A percentile compares a stretch with the other conserved stretches of the same genome.
Conservation (phyloP, 2,888 invertebrate genomes). For the Malthinus seriepunctatus region DNA sequence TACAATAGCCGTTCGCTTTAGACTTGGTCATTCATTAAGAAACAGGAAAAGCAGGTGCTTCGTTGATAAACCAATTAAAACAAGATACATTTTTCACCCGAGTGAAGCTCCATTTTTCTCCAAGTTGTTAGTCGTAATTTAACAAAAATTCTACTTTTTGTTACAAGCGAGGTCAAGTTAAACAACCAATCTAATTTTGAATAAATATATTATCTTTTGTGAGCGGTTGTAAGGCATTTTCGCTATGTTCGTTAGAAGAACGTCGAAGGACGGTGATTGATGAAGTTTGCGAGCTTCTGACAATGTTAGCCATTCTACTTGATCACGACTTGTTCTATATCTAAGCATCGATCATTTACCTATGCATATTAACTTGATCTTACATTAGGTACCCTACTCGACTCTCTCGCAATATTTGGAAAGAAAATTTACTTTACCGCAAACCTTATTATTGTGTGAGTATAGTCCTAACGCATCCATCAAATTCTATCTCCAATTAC, state of each 20-base stretch:
- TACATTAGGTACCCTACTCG: conserved; percentile 37
- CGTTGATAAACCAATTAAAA: conserved; percentile 44
- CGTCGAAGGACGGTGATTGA: conserved; percentile 32
- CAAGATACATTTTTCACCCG: conserved; percentile 43
- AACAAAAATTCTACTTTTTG: conserved; percentile 7
- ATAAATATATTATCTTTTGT: conserved; percentile 16
- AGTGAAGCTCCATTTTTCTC: conserved; percentile 44
- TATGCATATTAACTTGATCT: conserved; percentile 46
- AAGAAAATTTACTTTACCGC: conserved; percentile 44
- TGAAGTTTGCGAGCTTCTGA: conserved; percentile 34
- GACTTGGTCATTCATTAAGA: conserved; percentile 33
- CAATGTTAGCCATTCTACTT: conserved; percentile 19
- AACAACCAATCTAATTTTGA: conserved; percentile 10
- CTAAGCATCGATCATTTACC: conserved; percentile 35
- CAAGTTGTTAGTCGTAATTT: conserved; percentile 19
- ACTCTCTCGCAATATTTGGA: conserved; percentile 40
- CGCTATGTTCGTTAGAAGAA: conserved; percentile 16
- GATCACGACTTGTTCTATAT: conserved; percentile 11
- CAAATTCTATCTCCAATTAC: conserved; percentile 42
- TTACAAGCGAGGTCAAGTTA: conserved; percentile 1
- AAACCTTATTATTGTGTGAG: conserved; percentile 29
- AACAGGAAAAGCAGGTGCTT: conserved; percentile 38
- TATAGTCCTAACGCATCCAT: conserved; percentile 43
- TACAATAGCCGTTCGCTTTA: conserved; percentile 27
- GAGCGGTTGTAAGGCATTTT: conserved; percentile 19